A percentile compares a stretch with the other conserved stretches of the same genome.
Conservation (phyloP, 2,797 vertebrate genomes). For the Chelonia mydas region DNA sequence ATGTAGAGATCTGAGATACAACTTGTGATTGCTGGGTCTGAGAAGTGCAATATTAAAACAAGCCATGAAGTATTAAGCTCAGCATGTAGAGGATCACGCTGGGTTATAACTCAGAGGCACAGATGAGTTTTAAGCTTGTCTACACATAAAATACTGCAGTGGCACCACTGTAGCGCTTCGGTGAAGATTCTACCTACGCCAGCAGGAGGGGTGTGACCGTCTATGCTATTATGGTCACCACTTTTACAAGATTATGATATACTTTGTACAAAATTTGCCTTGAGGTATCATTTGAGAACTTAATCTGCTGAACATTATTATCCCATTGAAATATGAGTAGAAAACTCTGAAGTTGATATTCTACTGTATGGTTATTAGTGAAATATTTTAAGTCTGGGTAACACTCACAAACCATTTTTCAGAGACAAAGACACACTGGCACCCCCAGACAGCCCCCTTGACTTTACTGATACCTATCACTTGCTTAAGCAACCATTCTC, state of each 20-base stretch:
- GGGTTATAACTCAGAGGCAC: conserved; percentile 98
- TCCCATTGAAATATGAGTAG: not conserved
- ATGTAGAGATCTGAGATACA: conserved; percentile 75
- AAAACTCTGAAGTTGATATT: not conserved
- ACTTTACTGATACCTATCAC: no score
- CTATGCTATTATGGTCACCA: not conserved
- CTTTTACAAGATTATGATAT: not conserved
- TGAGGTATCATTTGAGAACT: not conserved
- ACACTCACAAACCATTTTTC: not conserved
- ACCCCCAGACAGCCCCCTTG: not conserved
- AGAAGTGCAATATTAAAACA: conserved; percentile 90
- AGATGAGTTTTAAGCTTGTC: conserved; percentile 56
- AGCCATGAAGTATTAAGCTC: conserved; percentile 94
- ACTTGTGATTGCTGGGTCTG: conserved; percentile 88
- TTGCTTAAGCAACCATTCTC: no score
- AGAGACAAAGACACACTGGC: not conserved
- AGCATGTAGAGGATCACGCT: conserved; percentile 87
- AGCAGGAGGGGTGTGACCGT: not conserved
- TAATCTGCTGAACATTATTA: not conserved
- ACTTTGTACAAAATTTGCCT: not conserved
- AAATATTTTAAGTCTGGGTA: not conserved
- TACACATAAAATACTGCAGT: not conserved
- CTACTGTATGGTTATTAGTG: not conserved
- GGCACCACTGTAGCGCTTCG: not conserved
- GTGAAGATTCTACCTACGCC: not conserved